Evolutionary conservation across 1,140 invertebrate species (phyloP), one percentile per base, ranked within the genome.

Genomic region (Drosophila biarmipes): DNA sequence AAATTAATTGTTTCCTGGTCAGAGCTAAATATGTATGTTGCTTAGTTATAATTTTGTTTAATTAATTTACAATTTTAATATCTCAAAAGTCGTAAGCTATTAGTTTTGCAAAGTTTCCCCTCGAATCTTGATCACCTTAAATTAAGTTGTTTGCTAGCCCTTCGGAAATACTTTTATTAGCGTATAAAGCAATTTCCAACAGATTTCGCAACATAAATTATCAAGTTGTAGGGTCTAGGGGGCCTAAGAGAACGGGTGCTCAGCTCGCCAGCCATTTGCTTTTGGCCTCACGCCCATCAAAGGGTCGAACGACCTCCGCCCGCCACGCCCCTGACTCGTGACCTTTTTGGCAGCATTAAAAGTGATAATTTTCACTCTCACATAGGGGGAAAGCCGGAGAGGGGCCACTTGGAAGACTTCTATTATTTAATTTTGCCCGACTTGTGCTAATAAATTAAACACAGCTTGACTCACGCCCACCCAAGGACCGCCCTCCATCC

Each of bases 261-360:
- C 40, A 54, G 35, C 38, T 58, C 38, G 29, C 43, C 45, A 64
- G 59, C 46, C 46, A 66, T 66, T 63, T 48, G 56, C 43, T 52
- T 38, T 72, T 76, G 72, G 72, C 80, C 64, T 45, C 45, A 49
- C 78, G 62, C 73, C 78, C 73, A 73, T 80, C 73, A 61, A 48
- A 48, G 52, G 45, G 61, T 38, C 35, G 49, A 52, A 48, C 40
- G 42, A 40, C 45, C 40, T 54, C 12, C 24, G 42, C 35, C 40
- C 10, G 35, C 21, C 35, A 24, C 35, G 40, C 12, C 29, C 38
- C 21, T 43, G 77, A 77, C 58, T 81, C 68, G 67, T 86, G 82
- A 87, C 82, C 82, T 82, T 87, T 86, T 86, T 86, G 82, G 82
- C 82, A 86, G 80, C 82, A 86, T 87, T 87, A 75, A 82, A 76